Conservation (phyloP, 2,888 invertebrate genomes). For the Onthophagus sagittarius region DNA sequence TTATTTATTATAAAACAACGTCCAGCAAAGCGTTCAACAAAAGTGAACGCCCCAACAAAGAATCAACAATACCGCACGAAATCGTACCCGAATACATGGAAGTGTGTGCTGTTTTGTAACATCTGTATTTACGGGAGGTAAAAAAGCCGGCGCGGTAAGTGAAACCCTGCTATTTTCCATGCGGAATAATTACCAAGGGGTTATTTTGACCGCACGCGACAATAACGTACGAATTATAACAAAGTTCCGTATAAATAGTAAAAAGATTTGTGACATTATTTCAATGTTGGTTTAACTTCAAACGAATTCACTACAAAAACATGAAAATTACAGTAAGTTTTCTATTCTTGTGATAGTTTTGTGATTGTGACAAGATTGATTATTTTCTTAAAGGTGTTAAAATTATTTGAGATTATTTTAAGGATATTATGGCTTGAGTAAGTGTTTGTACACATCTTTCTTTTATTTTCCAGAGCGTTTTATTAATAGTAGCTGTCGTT, state of each 20-base stretch:
- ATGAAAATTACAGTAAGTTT: background rate
- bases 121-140: background rate
- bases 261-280: background rate
- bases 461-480: conserved; percentile 17
- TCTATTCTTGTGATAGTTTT: background rate
- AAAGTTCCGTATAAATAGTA: background rate
- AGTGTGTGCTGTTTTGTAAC: background rate
- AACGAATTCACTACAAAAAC: background rate
- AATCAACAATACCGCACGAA: background rate
- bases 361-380: background rate
- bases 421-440: background rate
- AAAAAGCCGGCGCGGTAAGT: background rate
- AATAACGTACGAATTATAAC: background rate
- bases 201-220: background rate
- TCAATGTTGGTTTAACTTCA: background rate
- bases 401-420: too few relatives aligned
- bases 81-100: background rate
- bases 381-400: background rate
- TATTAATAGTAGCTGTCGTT: conserved; percentile 14
- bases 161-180: background rate
- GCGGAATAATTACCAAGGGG: background rate
- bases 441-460: background rate
- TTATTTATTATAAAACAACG: background rate
- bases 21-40: background rate
- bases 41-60: background rate